Base-by-base conservation (phyloP, 2,113 vertebrate species). In the Macaca mulatta region DNA sequence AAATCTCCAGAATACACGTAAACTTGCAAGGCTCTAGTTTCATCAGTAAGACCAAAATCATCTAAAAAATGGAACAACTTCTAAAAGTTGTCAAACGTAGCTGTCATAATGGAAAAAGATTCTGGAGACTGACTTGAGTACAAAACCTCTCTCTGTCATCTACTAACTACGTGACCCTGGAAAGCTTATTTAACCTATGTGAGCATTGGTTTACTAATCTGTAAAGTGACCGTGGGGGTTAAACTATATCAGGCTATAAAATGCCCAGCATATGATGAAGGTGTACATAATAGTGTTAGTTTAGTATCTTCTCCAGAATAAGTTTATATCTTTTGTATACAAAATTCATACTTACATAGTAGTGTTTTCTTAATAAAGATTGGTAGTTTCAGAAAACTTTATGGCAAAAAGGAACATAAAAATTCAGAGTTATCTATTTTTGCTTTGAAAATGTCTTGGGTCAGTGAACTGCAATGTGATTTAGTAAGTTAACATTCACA, bases 351-450 rank as follows among this genome's bases (percentile, higher is more conserved):
- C 22, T 74, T 93, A 87, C n/a, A 81, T 12, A 48, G 59, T 18
- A 90, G 25, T 83, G 50, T 59, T 93, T 94, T 96, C 52, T 38
- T 5, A 70, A 64, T 64, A 57, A 81, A 89, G 7, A 35, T 20
- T 50, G 13, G 45, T 59, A 55, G 35, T 72, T 35, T 94, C 87
- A 81, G 35, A 87, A 94, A 92, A 38, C 2, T 0, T 89, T 90
- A 75, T 82, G 11, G 27, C 55, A 48, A 45, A 92, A 78, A 64
- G 40, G 6, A 67, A 78, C 70, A 78, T 40, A 64, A 70, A 13
- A 93, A 96, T 88, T 89, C 64, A 81, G 61, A 79, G 32, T 90
- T 95, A 13, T 22, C 50, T 96, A 25, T 12, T 79, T 92, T 94
- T 83, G 55, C 32, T 82, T 70, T 93, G 79, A 91, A 89, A 92